A percentile compares a stretch with the other conserved stretches of the same genome.
Conservation (phyloP, 2,797 vertebrate species). For the Protosalanx chinensis region DNA sequence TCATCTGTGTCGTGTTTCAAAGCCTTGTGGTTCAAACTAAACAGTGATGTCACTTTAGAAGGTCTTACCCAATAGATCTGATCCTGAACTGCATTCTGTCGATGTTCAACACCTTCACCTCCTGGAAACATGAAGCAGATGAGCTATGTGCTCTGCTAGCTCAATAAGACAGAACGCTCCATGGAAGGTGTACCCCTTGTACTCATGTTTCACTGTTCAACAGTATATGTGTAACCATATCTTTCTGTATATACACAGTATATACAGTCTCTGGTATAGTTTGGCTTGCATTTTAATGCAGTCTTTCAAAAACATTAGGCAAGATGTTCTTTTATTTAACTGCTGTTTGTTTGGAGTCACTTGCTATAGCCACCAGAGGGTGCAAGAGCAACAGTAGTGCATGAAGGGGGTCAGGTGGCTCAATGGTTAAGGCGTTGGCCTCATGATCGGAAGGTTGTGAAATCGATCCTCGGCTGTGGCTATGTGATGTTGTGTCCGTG, state of each 20-base stretch:
- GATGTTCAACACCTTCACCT: slow-evolving; percentile 89
- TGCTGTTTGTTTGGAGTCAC: neutral
- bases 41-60: neutral
- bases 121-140: slow-evolving; percentile 66
- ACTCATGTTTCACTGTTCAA: neutral
- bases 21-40: neutral
- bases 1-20: too few relatives aligned
- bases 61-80: slow-evolving; percentile 91
- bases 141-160: neutral
- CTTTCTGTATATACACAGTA: too few relatives aligned
- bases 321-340: too few relatives aligned
- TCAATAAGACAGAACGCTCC: neutral
- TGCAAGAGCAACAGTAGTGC: neutral
- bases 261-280: too few relatives aligned
- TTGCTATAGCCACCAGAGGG: too few relatives aligned
- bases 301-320: too few relatives aligned
- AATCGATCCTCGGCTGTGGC: too few relatives aligned
- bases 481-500: too few relatives aligned
- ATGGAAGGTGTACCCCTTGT: neutral
- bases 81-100: slow-evolving; percentile 85
- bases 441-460: too few relatives aligned
- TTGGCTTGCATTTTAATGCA: too few relatives aligned
- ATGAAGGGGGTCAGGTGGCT: neutral
- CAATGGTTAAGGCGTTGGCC: too few relatives aligned
- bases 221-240: neutral